Evolutionary conservation across 2,113 vertebrate species (phyloP).

Genomic region (Mesitornis unicolor): DNA sequence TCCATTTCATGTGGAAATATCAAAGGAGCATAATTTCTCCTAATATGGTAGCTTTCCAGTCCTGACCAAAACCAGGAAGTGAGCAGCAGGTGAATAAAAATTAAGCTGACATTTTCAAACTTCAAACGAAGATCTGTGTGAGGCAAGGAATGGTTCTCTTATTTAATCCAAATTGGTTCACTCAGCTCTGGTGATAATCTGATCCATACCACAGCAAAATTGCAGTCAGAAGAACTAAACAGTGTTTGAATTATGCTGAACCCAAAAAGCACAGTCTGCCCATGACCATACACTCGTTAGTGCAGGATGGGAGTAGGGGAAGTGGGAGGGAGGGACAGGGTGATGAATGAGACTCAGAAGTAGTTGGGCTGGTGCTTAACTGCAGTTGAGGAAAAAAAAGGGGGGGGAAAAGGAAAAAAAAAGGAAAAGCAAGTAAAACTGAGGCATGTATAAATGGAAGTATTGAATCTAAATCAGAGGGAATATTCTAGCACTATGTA

Average conservation of each 20-base stretch:
- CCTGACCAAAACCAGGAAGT: slow-evolving; percentile 42
- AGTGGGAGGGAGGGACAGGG: neutral
- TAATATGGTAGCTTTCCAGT: slow-evolving; percentile 30
- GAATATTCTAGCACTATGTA: neutral
- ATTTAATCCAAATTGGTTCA: slow-evolving; percentile 50
- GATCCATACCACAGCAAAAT: slow-evolving; percentile 33
- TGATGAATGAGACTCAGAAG: neutral
- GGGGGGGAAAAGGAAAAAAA: neutral
- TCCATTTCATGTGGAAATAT: slow-evolving; percentile 54
- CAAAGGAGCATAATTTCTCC: slow-evolving; percentile 49
- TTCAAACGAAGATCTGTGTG: slow-evolving; percentile 45
- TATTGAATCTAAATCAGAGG: slow-evolving; percentile 22
- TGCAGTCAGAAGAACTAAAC: neutral
- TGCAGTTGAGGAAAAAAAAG: neutral
- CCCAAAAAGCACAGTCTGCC: neutral
- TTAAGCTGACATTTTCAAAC: slow-evolving; percentile 49
- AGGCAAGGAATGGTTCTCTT: slow-evolving; percentile 15
- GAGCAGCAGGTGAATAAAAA: slow-evolving; percentile 57
- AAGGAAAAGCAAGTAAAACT: slow-evolving; percentile 2
- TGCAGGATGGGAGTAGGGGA: neutral
- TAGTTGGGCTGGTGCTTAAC: neutral
- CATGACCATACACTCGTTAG: neutral
- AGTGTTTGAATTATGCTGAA: neutral
- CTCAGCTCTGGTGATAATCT: slow-evolving; percentile 36
- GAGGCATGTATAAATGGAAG: slow-evolving; percentile 1